A percentile compares a stretch with the other conserved stretches of the same genome.
phyloP scores from a whole-genome alignment of 2,113 vertebrate species.

The Mustelus asterias region DNA sequence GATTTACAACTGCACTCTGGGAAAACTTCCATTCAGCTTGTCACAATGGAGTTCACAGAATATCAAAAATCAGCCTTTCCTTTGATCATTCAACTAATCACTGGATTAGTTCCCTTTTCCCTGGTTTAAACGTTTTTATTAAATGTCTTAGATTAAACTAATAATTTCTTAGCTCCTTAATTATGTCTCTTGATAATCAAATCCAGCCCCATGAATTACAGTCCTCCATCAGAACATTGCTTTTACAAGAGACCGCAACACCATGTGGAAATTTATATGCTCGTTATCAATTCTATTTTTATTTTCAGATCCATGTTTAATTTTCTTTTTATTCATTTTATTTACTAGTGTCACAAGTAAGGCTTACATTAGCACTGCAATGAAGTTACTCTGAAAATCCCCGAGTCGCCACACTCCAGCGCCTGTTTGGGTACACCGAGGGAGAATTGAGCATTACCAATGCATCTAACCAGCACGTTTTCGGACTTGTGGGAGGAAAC shows the following conservation, averaged over 20 bases:
- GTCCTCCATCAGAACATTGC: neutral
- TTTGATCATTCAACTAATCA: neutral
- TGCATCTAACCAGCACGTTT: too few relatives aligned
- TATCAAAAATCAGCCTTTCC: neutral
- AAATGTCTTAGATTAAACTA: neutral
- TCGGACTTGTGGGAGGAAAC: too few relatives aligned
- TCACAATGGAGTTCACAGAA: neutral
- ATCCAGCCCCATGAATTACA: neutral
- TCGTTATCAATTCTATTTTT: neutral
- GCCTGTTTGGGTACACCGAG: too few relatives aligned
- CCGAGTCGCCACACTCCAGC: too few relatives aligned
- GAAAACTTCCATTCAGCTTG: neutral
- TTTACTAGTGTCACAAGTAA: too few relatives aligned
- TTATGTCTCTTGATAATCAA: slow-evolving; percentile 18
- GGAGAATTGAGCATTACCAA: too few relatives aligned
- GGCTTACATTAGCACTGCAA: too few relatives aligned
- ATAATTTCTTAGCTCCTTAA: neutral
- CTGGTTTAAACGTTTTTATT: neutral
- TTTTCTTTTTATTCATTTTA: neutral
- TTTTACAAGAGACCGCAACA: neutral
- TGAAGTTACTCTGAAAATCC: too few relatives aligned
- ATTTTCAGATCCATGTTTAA: neutral
- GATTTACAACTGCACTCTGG: neutral
- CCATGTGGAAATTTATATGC: neutral
- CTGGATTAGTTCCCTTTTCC: neutral